Evolutionary conservation across 2,888 invertebrate species (phyloP).

Genomic region (Apamea monoglypha): DNA sequence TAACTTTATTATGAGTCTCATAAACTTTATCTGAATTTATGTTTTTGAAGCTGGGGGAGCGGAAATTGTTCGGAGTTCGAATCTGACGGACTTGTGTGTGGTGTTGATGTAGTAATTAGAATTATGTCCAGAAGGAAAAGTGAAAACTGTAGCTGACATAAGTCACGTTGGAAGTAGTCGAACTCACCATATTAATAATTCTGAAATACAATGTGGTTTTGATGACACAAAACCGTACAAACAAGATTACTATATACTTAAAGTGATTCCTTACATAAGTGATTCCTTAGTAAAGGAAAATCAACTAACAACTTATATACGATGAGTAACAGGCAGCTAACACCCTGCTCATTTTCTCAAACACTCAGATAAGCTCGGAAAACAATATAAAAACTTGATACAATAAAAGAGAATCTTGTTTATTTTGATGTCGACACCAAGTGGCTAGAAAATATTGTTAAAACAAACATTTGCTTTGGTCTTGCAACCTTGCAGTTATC

Average conservation of each 20-base stretch:
- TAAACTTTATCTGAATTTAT: constrained; percentile 84
- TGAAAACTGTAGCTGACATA: not conserved
- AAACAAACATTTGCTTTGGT: constrained; percentile 83
- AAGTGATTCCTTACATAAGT: not conserved
- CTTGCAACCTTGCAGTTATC: constrained; percentile 70
- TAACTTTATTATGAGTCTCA: constrained; percentile 73
- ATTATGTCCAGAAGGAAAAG: constrained; percentile 4
- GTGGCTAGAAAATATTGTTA: constrained; percentile 87
- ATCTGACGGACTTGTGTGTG: constrained; percentile 27
- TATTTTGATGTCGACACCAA: constrained; percentile 88
- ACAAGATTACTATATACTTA: not conserved
- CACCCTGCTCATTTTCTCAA: constrained; percentile 32
- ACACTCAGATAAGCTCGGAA: constrained; percentile 63
- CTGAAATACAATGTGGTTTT: constrained; percentile 15
- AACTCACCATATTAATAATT: not conserved
- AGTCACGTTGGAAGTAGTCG: not conserved
- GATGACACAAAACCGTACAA: constrained; percentile 14
- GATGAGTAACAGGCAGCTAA: constrained; percentile 26
- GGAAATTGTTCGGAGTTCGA: constrained; percentile 52
- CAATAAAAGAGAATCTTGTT: constrained; percentile 78
- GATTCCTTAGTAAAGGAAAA: not conserved
- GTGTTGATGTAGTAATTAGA: constrained; percentile 28
- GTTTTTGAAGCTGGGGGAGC: constrained; percentile 66
- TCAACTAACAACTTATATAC: constrained; percentile 10
- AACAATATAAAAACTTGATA: constrained; percentile 68